phyloP scores from a whole-genome alignment of 1,140 invertebrate species.

The Drosophila lowei region DNA sequence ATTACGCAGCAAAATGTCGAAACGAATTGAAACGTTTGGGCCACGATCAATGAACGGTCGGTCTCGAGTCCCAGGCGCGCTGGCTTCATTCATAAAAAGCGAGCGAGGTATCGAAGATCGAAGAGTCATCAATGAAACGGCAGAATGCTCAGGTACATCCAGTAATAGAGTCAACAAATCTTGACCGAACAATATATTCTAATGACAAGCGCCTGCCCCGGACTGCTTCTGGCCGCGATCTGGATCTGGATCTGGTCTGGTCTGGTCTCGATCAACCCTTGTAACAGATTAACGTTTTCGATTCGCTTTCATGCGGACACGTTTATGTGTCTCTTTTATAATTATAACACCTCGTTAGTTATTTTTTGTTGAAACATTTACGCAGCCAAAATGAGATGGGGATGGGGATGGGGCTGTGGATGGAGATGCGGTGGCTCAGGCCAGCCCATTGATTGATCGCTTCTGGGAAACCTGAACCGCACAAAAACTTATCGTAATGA shows the following conservation, averaged over 20 bases:
- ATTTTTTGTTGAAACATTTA: slow-evolving; percentile 75
- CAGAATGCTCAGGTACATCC: slow-evolving; percentile 53
- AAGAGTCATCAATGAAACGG: slow-evolving; percentile 67
- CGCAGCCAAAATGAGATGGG: background rate
- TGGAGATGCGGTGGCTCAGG: background rate
- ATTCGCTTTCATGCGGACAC: slow-evolving; percentile 31
- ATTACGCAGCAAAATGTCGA: slow-evolving; percentile 83
- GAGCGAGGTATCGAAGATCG: background rate
- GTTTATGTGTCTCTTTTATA: slow-evolving; percentile 53
- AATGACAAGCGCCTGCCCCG: slow-evolving; percentile 68
- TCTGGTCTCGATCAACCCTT: slow-evolving; percentile 35
- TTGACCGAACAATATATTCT: slow-evolving; percentile 71
- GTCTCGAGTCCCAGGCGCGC: background rate
- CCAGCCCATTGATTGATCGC: slow-evolving; percentile 12
- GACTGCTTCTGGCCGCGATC: too few species aligned
- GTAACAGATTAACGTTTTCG: slow-evolving; percentile 62
- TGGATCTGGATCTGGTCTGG: background rate
- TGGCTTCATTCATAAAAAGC: slow-evolving; percentile 54
- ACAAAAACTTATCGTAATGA: slow-evolving; percentile 20
- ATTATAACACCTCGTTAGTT: slow-evolving; percentile 82
- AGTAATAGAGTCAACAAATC: slow-evolving; percentile 72
- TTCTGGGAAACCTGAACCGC: slow-evolving; percentile 2
- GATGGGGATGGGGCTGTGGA: too few species aligned
- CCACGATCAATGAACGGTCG: slow-evolving; percentile 63
- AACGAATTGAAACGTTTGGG: slow-evolving; percentile 74